Evolutionary conservation across 1,140 invertebrate species (phyloP).

Genomic region (Drosophila busckii): DNA sequence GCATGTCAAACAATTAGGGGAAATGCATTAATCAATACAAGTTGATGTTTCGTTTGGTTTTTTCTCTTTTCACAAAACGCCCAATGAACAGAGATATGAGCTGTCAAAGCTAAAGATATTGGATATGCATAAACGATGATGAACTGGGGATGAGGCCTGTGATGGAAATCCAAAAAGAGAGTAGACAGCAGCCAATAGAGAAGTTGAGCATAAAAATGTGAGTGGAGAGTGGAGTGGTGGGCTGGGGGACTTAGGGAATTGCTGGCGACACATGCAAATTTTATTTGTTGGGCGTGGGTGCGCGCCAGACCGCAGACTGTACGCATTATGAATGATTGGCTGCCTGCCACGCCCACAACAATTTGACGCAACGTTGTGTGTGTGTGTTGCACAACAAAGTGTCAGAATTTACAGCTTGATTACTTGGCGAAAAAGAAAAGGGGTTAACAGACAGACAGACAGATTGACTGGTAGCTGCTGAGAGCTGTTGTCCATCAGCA

Average conservation of each 20-base stretch:
- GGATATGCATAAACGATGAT: background rate
- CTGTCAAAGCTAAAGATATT: conserved; percentile 3
- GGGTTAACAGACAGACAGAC: conserved; percentile 35
- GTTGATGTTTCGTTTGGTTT: conserved; percentile 8
- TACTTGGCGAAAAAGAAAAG: conserved; percentile 21
- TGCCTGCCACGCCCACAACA: conserved; percentile 36
- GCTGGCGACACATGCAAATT: conserved; percentile 33
- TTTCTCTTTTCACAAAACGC: no score
- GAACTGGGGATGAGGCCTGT: no score
- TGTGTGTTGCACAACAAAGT: conserved; percentile 55
- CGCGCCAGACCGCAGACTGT: conserved; percentile 22
- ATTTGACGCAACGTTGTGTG: background rate
- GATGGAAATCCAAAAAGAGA: no score
- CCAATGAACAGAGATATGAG: conserved; percentile 29
- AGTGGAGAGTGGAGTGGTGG: background rate
- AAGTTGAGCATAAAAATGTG: conserved; percentile 19
- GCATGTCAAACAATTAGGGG: conserved; percentile 38
- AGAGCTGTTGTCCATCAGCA: conserved; percentile 60
- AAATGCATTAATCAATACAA: conserved; percentile 36
- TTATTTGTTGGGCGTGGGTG: conserved; percentile 18
- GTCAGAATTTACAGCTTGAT: conserved; percentile 24
- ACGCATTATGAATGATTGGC: conserved; percentile 63
- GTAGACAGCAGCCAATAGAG: no score
- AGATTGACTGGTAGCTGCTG: conserved; percentile 66
- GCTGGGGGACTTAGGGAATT: conserved; percentile 4